Conservation (phyloP, 1,140 invertebrate species). For the Macrocentrus cingulum region DNA sequence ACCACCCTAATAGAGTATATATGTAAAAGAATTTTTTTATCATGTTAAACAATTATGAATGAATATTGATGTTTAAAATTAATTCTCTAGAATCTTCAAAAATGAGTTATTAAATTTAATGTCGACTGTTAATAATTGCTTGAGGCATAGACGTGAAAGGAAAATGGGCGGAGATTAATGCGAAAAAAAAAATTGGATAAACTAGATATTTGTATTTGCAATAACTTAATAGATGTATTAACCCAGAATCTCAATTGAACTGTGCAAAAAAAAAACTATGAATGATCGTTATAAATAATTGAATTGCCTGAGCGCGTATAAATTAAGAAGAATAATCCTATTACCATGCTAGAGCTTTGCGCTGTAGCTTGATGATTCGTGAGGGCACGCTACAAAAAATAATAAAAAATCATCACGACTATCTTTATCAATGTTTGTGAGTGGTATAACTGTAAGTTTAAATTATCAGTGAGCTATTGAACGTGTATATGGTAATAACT, state of each 20-base stretch:
- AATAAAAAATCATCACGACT: conserved; percentile 52
- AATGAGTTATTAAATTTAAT: conserved; percentile 13
- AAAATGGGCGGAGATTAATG: not conserved
- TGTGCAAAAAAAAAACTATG: not conserved
- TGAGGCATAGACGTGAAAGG: conserved; percentile 7
- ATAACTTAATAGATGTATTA: conserved; percentile 5
- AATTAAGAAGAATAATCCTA: conserved; percentile 46
- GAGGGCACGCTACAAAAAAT: conserved; percentile 42
- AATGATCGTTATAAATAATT: conserved; percentile 30
- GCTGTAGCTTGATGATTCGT: conserved; percentile 56
- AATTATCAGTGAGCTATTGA: conserved; percentile 58
- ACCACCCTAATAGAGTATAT: conserved; percentile 21
- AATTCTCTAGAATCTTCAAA: not conserved
- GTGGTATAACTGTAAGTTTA: conserved; percentile 55
- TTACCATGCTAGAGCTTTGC: conserved; percentile 53
- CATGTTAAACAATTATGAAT: conserved; percentile 17
- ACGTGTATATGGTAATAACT: conserved; percentile 59
- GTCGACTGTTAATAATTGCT: conserved; percentile 27
- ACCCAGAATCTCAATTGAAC: too few species aligned
- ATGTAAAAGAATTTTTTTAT: conserved; percentile 23
- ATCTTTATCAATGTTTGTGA: conserved; percentile 60
- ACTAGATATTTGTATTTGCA: conserved; percentile 9
- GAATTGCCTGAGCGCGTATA: conserved; percentile 24
- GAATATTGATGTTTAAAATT: conserved; percentile 18
- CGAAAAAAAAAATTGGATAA: not conserved